These are phyloP conservation scores for Antigone vipio DNA, from an alignment of 2,113 vertebrate genomes.

Conservation along the genomic window DNA sequence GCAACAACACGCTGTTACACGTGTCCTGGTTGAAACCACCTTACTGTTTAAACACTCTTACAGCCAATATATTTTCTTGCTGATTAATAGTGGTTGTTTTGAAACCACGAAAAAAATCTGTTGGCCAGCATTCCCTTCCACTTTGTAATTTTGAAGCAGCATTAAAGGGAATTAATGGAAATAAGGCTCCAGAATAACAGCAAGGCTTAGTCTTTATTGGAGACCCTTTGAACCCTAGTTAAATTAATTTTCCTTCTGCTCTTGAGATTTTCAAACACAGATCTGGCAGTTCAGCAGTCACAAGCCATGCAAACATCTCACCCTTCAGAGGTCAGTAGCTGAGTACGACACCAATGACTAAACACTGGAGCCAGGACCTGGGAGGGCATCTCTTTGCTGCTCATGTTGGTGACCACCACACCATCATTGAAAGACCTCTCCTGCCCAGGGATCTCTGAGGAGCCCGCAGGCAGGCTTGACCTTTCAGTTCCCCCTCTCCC, in stretches of 20 bases:
- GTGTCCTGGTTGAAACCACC: slow-evolving; percentile 3
- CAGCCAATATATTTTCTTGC: neutral
- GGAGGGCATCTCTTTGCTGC: neutral
- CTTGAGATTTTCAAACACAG: neutral
- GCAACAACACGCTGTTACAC: fast-evolving
- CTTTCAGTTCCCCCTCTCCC: neutral
- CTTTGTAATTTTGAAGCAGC: neutral
- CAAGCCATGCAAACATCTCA: neutral
- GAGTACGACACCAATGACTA: neutral
- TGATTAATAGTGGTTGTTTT: neutral
- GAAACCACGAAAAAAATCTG: neutral
- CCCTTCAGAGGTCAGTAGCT: neutral
- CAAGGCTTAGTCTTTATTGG: neutral
- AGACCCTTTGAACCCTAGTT: slow-evolving; percentile 14
- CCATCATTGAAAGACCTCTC: neutral
- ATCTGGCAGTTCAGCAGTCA: neutral
- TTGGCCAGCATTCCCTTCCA: slow-evolving; percentile 7
- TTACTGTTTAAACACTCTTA: neutral
- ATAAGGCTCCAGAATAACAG: neutral
- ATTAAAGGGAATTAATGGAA: slow-evolving; percentile 37
- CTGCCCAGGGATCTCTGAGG: neutral
- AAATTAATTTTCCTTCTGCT: slow-evolving; percentile 40
- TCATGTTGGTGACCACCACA: neutral
- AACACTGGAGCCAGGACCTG: neutral
- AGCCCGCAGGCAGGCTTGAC: neutral